Conservation (phyloP, 2,888 invertebrate genomes). For the Pristionchus arcanus region DNA sequence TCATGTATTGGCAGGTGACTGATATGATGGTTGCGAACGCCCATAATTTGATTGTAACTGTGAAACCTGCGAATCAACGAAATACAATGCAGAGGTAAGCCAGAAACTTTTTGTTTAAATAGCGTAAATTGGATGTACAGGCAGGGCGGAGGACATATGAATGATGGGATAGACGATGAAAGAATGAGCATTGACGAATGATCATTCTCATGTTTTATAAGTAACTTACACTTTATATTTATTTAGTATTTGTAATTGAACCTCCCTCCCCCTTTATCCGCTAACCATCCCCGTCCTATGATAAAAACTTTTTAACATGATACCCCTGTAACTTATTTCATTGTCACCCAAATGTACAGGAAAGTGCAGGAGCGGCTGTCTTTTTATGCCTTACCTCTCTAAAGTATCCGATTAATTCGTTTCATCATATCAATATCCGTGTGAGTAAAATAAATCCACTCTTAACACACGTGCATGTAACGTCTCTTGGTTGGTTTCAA, state of each 20-base stretch:
- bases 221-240: too few species aligned
- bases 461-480: too few species aligned
- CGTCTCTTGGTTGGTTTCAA: too few species aligned
- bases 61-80: constrained; percentile 95
- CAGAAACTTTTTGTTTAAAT: not conserved
- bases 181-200: not conserved
- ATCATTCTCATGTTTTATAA: not conserved
- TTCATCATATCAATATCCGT: not conserved
- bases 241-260: too few species aligned
- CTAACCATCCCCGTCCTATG: too few species aligned
- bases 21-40: constrained; percentile 99
- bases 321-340: too few species aligned
- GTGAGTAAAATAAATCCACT: too few species aligned
- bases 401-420: not conserved
- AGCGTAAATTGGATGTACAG: not conserved
- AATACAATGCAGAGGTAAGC: constrained; percentile 63
- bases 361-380: too few species aligned
- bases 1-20: constrained; percentile 83
- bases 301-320: too few species aligned
- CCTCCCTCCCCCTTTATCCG: too few species aligned
- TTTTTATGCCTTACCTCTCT: too few species aligned
- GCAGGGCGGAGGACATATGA: not conserved
- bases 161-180: not conserved
- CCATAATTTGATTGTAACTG: constrained; percentile 97
- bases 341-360: too few species aligned